Base-by-base conservation (phyloP, 2,888 invertebrate genomes). In the Prosapia bicincta region DNA sequence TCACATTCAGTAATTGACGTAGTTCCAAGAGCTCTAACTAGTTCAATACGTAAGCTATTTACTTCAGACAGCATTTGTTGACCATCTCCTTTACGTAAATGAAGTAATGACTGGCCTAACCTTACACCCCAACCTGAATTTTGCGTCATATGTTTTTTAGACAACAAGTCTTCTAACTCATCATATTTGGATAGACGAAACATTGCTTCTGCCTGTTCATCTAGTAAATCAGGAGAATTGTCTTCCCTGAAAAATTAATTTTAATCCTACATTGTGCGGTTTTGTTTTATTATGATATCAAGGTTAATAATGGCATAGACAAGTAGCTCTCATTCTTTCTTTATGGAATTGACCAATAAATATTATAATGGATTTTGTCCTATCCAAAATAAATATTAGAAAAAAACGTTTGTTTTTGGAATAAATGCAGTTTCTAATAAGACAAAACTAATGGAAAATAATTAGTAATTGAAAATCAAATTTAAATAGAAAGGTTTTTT, bases 161-260 rank as follows among this genome's bases (percentile, higher is more conserved):
- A 54, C 65, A 90, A 83, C 23, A 92, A 82, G 65, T 89, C 85
- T 20, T 93, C 91, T 9, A 98, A 86, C 79, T 93, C 91, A 25
- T 94, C 92, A 86, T 94, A 98, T 79, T 92, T 89, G 0, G 94
- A 92, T 25, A 98, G 86, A 74, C 95, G 90, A 95, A 97, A 96
- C 30, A 96, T 87, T 0, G 97, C 92, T 84, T 98, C 97, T 0
- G 95, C 92, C 76, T 91, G 89, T 80, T 91, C 89, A 66, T 88
- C 85, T 79, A 95, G 87, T 75, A 91, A 84, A 26, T 77, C 65
- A 25, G 25, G 67, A 26, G n/a, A 1, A 25, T 25, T 67, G 13
- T 67, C 67, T 26, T 67, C 15, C 25, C 26, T 67, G 15, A 67
- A 67, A 66, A 66, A 66, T 23, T n/a, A n/a, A n/a, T n/a, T n/a